Percentiles rank a stretch among this genome's conserved stretches.
Evolutionary conservation across 2,113 vertebrate species (phyloP).

Genomic region (Phyllostomus discolor): DNA sequence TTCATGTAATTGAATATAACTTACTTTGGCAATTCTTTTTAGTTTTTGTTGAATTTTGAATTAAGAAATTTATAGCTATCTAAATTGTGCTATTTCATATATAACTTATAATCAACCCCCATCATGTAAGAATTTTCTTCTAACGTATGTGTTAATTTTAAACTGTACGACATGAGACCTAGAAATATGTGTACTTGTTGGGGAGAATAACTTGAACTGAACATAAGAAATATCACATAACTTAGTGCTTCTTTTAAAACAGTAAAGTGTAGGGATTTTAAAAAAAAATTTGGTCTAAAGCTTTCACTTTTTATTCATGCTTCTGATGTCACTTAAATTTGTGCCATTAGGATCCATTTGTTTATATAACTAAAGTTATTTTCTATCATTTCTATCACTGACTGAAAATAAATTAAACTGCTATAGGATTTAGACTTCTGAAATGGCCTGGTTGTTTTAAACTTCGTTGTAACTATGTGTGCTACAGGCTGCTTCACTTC

Average conservation of each 20-base stretch:
- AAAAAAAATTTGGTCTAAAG: background rate
- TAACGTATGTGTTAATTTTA: background rate
- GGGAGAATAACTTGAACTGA: background rate
- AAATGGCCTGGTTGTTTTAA: background rate
- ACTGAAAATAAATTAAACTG: constrained; percentile 19
- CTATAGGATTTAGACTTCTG: constrained; percentile 3
- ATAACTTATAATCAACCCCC: background rate
- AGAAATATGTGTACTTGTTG: background rate
- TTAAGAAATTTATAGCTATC: background rate
- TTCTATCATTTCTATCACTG: constrained; percentile 38
- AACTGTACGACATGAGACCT: background rate
- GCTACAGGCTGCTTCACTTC: background rate
- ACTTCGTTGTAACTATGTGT: background rate
- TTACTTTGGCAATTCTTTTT: background rate
- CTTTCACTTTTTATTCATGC: constrained; percentile 6
- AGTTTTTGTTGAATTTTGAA: background rate
- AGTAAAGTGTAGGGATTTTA: background rate
- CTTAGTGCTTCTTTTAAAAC: background rate
- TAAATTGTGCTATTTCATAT: background rate
- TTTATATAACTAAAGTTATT: constrained; percentile 47
- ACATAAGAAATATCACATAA: background rate
- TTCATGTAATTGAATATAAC: background rate
- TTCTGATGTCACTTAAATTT: constrained; percentile 27
- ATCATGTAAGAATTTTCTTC: background rate
- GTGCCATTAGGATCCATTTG: constrained; percentile 29